These are phyloP conservation scores for Leptopilina boulardi DNA, from an alignment of 1,140 invertebrate species.

Conservation along the genomic window DNA sequence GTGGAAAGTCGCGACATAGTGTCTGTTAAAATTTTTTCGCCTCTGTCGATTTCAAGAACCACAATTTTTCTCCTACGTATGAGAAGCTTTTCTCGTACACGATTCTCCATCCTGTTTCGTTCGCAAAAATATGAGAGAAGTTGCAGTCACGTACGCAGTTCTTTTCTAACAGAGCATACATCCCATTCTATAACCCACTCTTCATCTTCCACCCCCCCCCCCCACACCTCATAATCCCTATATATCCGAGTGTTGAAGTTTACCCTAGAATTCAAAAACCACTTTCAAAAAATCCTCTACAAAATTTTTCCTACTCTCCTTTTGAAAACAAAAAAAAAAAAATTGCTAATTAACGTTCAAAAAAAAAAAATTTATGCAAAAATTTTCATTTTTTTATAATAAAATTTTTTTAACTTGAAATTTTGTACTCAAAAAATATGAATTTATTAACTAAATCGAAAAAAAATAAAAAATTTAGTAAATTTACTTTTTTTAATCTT, in stretches of 20 bases:
- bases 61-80: constrained; percentile 56
- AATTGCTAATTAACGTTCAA: not conserved
- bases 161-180: constrained; percentile 46
- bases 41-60: constrained; percentile 49
- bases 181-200: not conserved
- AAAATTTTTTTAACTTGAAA: too few species aligned
- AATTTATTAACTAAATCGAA: too few species aligned
- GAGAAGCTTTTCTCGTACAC: constrained; percentile 55
- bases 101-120: constrained; percentile 52
- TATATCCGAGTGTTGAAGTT: constrained; percentile 15
- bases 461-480: too few species aligned
- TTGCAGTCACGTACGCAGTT: constrained; percentile 63
- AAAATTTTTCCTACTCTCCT: not conserved
- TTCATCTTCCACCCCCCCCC: not conserved
- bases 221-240: constrained; percentile 33
- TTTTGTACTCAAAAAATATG: too few species aligned
- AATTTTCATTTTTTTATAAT: too few species aligned
- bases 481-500: not conserved
- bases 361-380: too few species aligned
- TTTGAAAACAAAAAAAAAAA: not conserved
- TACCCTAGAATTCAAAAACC: constrained; percentile 8
- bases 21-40: constrained; percentile 48
- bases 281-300: not conserved
- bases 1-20: constrained; percentile 35
- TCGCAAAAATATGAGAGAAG: constrained; percentile 61